Evolutionary conservation across 2,113 vertebrate genomes (phyloP), one percentile per base, ranked within the genome.

Genomic region (Microtus richardsoni): DNA sequence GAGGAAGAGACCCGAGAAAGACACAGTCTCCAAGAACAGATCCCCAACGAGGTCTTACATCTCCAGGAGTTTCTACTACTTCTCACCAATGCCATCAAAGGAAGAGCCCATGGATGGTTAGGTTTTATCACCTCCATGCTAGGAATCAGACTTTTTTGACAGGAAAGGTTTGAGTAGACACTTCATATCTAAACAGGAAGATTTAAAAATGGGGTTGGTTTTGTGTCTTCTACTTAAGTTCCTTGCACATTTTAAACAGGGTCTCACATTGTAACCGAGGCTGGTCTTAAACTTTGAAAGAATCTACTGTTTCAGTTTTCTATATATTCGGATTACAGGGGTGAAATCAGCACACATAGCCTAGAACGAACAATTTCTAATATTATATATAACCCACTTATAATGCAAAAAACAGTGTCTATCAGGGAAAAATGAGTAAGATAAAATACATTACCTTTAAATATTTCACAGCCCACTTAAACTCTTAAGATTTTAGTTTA

Each of bases 401-500:
- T 36, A 24, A 47, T 94, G 16, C 47, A 60, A n/a, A 96, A 80
- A 24, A 89, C 13, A 64, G 30, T 89, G n/a, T 71, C 0, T 88
- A 54, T 89, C 66, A 92, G 62, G 16, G 58, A 68, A 87, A 89
- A 26, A 73, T 0, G 41, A 21, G 71, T 85, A 75, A 74, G 22
- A 26, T 83, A 88, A 93, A 88, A 71, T 84, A 49, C 74, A 30
- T 5, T 82, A 26, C 52, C 39, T 17, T 52, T 58, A 75, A n/a
- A 88, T 44, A 74, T 91, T 95, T 90, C 39, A 75, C 70, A 79
- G 47, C 33, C 30, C 49, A 88, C 54, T 94, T 75, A 90, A 66
- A 13, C 21, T 84, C 54, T 94, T 90, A 66, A 66, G 68, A 91
- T 88, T 75, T 94, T 91, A 80, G 39, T 88, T 58, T 90, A 82